Evolutionary conservation across 2,113 vertebrate species (phyloP).

Genomic region (Isurus oxyrinchus): DNA sequence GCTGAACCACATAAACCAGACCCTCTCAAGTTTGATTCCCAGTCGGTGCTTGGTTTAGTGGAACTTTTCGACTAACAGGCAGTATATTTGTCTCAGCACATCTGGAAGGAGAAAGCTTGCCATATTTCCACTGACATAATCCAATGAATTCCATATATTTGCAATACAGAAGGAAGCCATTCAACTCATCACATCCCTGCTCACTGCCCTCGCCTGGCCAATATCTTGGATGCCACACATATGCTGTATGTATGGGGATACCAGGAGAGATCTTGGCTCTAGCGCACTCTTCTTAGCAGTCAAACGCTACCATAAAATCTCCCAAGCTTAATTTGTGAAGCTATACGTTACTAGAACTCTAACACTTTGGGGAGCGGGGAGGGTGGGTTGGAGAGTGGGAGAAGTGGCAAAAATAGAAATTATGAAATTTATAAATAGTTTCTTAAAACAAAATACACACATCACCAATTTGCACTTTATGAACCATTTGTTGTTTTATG

Average conservation of each 20-base stretch:
- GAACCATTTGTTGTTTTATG: not conserved
- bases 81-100: not conserved
- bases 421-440: not conserved
- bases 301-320: not conserved
- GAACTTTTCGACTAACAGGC: not conserved
- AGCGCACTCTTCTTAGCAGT: not conserved
- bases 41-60: not conserved
- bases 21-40: not conserved
- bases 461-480: not conserved
- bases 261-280: not conserved
- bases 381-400: not conserved
- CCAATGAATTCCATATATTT: not conserved
- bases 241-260: not conserved
- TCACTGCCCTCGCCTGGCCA: not conserved
- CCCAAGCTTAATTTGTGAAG: not conserved
- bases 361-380: not conserved
- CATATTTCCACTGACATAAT: not conserved
- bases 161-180: not conserved
- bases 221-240: not conserved
- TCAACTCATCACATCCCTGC: not conserved
- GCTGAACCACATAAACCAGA: not conserved
- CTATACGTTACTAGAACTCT: not conserved
- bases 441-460: not conserved
- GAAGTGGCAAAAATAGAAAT: not conserved
- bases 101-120: too few species aligned